Evolutionary conservation across 2,797 vertebrate species (phyloP), one percentile per base, ranked within the genome.

Genomic region (Oryzias sinensis): DNA sequence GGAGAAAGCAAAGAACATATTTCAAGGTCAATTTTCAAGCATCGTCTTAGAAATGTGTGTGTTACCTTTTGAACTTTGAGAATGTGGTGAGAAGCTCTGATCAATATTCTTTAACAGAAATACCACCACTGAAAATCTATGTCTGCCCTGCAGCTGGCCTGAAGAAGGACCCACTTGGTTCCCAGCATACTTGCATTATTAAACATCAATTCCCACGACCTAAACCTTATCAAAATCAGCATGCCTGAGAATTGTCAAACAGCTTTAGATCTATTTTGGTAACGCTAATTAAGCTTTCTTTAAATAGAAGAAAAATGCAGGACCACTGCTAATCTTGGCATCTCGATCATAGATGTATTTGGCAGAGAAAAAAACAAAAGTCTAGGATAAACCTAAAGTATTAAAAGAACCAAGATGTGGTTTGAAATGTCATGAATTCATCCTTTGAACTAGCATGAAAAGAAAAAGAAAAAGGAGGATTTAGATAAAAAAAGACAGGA

Each of bases 301-400:
- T 6, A 45, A 67, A 62, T 50, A 15, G 0, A 1, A 62, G 55
- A 27, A 15, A 58, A 57, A 59, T 33, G 2, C 9, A 33, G 33
- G 33, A 49, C 0, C 1, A 43, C 52, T 40, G 46, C 43, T 0
- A 40, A 58, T 22, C n/a, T 65, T 33, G 18, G 14, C 45, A 29
- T 62, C 44, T 60, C 64, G 17, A 56, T 60, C 63, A 60, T 51
- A 17, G 25, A 56, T 33, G 43, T 43, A 61, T 70, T 50, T 50
- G 44, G 70, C 59, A 62, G 29, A 56, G 49, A 51, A 16, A 11
- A 6, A 24, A 70, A 66, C 55, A 62, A 74, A 71, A 81, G 80
- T 71, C 61, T 52, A 59, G 53, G 76, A 72, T 77, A 64, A 42
- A 61, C 62, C 64, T 68, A 49, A 77, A 62, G 65, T 81, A 72